These are phyloP conservation scores for Drosophila kuntzei DNA, from an alignment of 2,888 invertebrate genomes.

Conservation along the genomic window DNA sequence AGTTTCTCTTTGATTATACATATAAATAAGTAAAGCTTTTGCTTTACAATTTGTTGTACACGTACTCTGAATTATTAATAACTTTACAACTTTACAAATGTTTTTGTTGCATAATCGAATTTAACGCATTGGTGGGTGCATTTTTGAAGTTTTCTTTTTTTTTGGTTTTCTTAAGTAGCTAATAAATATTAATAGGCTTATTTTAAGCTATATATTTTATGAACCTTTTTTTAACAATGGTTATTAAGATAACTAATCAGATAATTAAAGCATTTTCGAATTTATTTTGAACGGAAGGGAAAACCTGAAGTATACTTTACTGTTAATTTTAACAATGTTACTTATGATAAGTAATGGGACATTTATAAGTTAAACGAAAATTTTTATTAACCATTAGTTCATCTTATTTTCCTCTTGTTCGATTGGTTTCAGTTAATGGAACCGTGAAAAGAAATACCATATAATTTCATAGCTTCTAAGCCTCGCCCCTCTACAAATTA, in stretches of 20 bases:
- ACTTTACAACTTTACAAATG: not conserved
- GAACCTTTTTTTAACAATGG: not conserved
- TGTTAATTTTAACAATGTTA: not conserved
- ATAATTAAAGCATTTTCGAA: not conserved
- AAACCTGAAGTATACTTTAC: not conserved
- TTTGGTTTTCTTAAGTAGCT: not conserved
- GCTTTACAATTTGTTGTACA: constrained; percentile 15
- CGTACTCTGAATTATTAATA: constrained; percentile 22
- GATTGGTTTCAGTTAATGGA: not conserved
- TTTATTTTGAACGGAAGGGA: not conserved
- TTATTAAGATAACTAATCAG: not conserved
- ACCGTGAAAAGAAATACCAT: not conserved
- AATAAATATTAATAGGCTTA: constrained; percentile 12
- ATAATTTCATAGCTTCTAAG: not conserved
- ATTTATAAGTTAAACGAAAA: not conserved
- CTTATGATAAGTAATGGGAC: constrained; percentile 4
- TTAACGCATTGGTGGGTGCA: constrained; percentile 3
- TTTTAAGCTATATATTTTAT: constrained; percentile 1
- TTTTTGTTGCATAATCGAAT: constrained; percentile 40
- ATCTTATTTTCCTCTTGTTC: not conserved
- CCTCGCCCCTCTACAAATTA: not conserved
- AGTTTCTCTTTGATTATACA: constrained; percentile 64
- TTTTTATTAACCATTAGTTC: not conserved
- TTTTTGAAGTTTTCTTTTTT: constrained; percentile 1
- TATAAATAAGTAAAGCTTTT: constrained; percentile 30